These are phyloP conservation scores for Plecturocebus donacophilus DNA, from an alignment of 2,113 vertebrate genomes.

Conservation along the genomic window DNA sequence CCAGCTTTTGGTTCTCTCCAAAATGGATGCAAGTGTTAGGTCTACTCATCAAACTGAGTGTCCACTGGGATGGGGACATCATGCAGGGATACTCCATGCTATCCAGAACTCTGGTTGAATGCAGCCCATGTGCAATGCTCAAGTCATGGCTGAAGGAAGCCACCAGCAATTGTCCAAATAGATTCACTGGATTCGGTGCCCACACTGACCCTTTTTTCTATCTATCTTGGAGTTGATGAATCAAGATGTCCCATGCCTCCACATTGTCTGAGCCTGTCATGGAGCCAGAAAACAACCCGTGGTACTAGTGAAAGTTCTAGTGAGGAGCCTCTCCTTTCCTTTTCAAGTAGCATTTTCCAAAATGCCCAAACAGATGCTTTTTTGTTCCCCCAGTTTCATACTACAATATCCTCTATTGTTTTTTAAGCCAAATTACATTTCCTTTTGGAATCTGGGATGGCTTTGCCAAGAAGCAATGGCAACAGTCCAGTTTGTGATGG, in stretches of 20 bases:
- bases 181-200: background rate
- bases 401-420: conserved; percentile 62
- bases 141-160: background rate
- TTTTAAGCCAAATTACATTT: conserved; percentile 45
- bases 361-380: conserved; percentile 35
- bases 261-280: background rate
- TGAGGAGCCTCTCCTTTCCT: background rate
- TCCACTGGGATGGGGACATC: background rate
- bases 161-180: background rate
- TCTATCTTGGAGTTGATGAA: background rate
- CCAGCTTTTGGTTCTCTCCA: background rate
- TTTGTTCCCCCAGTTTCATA: conserved; percentile 32
- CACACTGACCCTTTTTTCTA: background rate
- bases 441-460: conserved; percentile 22
- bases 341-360: conserved; percentile 28
- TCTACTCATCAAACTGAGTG: background rate
- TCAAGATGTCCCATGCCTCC: too few relatives aligned
- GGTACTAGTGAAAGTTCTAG: background rate
- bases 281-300: background rate
- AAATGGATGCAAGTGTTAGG: background rate
- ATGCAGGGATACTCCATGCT: background rate
- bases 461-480: conserved; percentile 51
- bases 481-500: background rate
- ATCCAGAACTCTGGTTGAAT: background rate
- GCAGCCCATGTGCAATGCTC: background rate